Conservation (phyloP, 1,140 invertebrate genomes). For the Arion vulgaris region DNA sequence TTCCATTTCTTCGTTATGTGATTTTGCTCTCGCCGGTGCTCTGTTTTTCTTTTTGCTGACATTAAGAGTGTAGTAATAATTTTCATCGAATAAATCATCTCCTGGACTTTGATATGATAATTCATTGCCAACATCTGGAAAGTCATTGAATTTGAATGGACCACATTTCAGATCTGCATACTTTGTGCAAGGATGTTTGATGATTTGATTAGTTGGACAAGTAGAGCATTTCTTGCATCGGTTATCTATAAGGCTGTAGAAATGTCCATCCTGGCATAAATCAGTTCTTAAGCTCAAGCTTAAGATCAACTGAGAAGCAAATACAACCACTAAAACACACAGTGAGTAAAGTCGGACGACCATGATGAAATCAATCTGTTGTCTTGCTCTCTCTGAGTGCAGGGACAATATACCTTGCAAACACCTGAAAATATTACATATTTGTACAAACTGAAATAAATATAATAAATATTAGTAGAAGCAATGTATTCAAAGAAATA, state of each 20-base stretch:
- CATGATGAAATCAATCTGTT: not conserved
- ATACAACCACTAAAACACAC: not conserved
- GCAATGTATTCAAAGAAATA: too few relatives aligned
- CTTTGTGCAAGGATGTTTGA: conserved; percentile 44
- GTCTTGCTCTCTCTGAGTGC: too few relatives aligned
- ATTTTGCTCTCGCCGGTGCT: not conserved
- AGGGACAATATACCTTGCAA: too few relatives aligned
- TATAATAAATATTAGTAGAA: too few relatives aligned
- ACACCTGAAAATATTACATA: too few relatives aligned
- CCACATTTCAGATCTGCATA: conserved; percentile 44
- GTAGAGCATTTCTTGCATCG: conserved; percentile 39
- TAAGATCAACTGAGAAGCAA: not conserved
- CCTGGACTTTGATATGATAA: not conserved
- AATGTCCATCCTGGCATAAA: conserved; percentile 18
- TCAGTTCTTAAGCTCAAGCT: not conserved
- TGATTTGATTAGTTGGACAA: conserved; percentile 51
- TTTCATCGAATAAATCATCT: not conserved
- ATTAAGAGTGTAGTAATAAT: not conserved
- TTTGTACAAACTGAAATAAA: too few relatives aligned
- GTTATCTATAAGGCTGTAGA: conserved; percentile 3
- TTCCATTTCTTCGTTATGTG: not conserved
- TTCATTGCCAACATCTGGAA: not conserved
- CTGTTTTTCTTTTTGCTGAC: not conserved
- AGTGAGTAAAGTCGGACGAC: not conserved
- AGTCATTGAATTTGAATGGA: conserved; percentile 45